Conservation (phyloP, 2,797 vertebrate species). For the Poliocrania exsul region DNA sequence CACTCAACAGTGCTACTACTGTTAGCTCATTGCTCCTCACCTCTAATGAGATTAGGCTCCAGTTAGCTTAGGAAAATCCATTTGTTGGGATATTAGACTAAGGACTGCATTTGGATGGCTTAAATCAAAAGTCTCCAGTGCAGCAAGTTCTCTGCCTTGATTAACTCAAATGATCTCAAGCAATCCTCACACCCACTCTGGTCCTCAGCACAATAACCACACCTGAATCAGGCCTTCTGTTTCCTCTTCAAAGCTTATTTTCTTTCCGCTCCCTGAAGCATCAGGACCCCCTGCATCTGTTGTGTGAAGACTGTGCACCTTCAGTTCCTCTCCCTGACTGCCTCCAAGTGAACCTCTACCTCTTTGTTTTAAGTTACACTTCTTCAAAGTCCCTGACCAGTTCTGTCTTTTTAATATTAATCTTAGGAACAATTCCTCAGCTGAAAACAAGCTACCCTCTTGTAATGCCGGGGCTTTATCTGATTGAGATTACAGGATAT, state of each 20-base stretch:
- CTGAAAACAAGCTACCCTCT: not conserved
- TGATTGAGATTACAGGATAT: not conserved
- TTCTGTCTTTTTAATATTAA: not conserved
- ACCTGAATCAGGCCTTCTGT: not conserved
- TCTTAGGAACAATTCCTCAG: not conserved
- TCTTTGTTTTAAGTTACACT: not conserved
- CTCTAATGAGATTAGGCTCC: not conserved
- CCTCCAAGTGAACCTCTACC: not conserved
- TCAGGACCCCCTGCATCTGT: not conserved
- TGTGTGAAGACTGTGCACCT: not conserved
- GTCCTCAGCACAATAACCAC: not conserved
- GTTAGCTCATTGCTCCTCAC: not conserved
- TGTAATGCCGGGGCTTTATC: not conserved
- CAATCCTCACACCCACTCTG: not conserved
- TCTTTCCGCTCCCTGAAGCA: not conserved
- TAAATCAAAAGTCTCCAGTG: not conserved
- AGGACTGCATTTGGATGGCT: not conserved
- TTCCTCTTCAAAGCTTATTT: not conserved
- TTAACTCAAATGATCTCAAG: not conserved
- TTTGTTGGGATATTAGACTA: not conserved
- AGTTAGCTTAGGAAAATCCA: conserved; percentile 18
- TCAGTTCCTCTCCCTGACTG: not conserved
- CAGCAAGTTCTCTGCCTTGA: not conserved
- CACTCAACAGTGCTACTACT: not conserved
- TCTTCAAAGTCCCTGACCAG: fast-evolving